phyloP scores from a whole-genome alignment of 2,888 invertebrate species.

The Hermodice carunculata region DNA sequence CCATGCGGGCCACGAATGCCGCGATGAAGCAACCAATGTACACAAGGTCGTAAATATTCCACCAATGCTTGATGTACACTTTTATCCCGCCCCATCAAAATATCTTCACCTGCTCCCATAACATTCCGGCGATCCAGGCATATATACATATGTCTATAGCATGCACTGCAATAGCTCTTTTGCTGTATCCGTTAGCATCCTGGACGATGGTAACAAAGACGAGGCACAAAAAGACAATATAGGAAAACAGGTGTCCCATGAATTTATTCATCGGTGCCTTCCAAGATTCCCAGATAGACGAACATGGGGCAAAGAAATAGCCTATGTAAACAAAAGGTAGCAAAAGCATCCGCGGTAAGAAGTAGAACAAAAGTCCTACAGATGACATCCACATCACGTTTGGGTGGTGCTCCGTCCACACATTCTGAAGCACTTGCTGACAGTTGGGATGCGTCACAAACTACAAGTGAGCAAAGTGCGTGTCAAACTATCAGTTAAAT shows the following conservation, averaged over 20 bases:
- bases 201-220: constrained; percentile 11
- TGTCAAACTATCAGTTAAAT: too few relatives aligned
- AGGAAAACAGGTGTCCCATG: constrained; percentile 20
- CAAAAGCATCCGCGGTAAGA: constrained; percentile 14
- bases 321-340: constrained; percentile 23
- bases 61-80: constrained; percentile 19
- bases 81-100: constrained; percentile 6
- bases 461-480: constrained; percentile 10
- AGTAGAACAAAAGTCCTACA: constrained; percentile 8
- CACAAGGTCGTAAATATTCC: constrained; percentile 14
- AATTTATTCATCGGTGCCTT: constrained; percentile 20
- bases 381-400: constrained; percentile 18
- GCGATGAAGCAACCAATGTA: constrained; percentile 18
- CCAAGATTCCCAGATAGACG: constrained; percentile 8
- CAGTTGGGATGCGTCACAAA: constrained; percentile 25
- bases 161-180: too few relatives aligned
- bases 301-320: constrained; percentile 20
- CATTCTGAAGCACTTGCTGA: constrained; percentile 24
- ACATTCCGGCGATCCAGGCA: constrained; percentile 4
- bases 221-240: constrained; percentile 12
- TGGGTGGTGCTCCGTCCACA: constrained; percentile 24
- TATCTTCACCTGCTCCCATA: constrained; percentile 17
- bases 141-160: constrained; percentile 21
- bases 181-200: too few relatives aligned
- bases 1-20: constrained; percentile 18